Percentiles rank a stretch among this genome's conserved stretches.
phyloP scores from a whole-genome alignment of 2,113 vertebrate species.

The human (Homo sapiens) region DNA sequence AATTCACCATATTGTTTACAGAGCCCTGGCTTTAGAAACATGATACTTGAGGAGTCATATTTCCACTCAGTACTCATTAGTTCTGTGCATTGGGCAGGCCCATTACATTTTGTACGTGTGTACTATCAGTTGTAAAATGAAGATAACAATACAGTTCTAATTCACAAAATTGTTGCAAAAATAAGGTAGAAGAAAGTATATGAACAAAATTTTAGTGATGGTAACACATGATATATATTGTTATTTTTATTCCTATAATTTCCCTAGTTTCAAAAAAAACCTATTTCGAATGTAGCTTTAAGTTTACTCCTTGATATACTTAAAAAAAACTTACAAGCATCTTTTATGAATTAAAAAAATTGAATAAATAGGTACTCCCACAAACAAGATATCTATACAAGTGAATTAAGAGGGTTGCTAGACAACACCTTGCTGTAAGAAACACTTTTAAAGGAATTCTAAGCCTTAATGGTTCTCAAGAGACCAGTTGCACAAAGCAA shows the following conservation, averaged over 20 bases:
- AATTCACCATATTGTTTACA: background rate
- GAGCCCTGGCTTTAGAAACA: background rate
- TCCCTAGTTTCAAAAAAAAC: background rate
- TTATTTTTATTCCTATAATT: background rate
- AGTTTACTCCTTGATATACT: background rate
- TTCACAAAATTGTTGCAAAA: background rate
- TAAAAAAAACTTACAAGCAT: background rate
- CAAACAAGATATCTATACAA: background rate
- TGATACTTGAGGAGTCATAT: accelerated
- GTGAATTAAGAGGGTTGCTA: background rate
- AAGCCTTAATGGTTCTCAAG: background rate
- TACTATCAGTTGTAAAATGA: background rate
- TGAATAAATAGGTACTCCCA: background rate
- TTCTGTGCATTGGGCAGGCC: background rate
- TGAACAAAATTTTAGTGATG: background rate
- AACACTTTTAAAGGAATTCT: background rate
- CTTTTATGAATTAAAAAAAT: background rate
- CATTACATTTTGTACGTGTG: background rate
- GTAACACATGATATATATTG: background rate
- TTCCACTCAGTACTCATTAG: background rate
- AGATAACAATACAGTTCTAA: background rate
- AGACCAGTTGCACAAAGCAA: background rate
- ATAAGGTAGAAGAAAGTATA: background rate
- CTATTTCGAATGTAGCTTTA: background rate
- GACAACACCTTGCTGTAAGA: background rate